Evolutionary conservation across 2,113 vertebrate species (phyloP).

Genomic region (Anhinga anhinga): DNA sequence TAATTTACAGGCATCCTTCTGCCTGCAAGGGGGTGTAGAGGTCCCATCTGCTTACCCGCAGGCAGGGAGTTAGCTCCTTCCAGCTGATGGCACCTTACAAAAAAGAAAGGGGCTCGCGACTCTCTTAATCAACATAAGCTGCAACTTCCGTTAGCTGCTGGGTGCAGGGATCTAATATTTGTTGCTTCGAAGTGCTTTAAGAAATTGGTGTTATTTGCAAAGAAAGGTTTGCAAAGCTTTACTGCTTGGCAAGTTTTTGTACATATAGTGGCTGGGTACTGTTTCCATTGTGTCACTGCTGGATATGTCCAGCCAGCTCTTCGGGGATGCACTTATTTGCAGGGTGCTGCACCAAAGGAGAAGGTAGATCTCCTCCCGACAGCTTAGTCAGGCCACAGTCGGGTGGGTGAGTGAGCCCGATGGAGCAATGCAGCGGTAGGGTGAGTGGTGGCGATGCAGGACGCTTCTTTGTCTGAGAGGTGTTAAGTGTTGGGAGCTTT

Average conservation of each 20-base stretch:
- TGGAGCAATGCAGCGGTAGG: rapidly evolving
- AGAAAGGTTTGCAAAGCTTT: neutral
- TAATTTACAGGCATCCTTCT: neutral
- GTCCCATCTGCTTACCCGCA: neutral
- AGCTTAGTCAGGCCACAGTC: neutral
- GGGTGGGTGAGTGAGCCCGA: rapidly evolving
- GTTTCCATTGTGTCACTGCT: neutral
- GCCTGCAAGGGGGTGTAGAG: neutral
- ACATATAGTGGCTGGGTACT: rapidly evolving
- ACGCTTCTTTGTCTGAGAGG: rapidly evolving
- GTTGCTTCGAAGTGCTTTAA: neutral
- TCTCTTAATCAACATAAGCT: neutral
- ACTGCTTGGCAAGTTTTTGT: neutral
- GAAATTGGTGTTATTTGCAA: neutral
- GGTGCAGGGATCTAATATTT: neutral
- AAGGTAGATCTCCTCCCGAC: rapidly evolving
- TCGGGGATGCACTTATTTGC: neutral
- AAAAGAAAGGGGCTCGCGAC: neutral
- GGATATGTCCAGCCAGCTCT: neutral
- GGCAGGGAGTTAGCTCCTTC: neutral
- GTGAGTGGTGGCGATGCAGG: rapidly evolving
- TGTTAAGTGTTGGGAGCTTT: neutral
- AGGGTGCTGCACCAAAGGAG: neutral
- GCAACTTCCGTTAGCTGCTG: neutral
- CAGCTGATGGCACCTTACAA: neutral